phyloP scores from a whole-genome alignment of 2,113 vertebrate genomes.

The Neodon shergylaensis region DNA sequence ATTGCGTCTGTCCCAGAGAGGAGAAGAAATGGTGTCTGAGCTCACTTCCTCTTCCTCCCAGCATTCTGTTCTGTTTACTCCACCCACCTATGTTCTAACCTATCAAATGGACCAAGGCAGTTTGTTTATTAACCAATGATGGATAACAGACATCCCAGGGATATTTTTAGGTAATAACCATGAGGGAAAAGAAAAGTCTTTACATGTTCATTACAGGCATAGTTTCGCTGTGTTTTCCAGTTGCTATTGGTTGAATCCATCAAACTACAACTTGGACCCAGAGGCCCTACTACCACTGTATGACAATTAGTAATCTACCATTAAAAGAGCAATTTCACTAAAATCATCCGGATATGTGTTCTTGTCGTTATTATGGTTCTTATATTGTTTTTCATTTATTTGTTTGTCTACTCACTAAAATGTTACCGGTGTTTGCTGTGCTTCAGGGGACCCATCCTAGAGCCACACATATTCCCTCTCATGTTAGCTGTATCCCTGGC shows the following conservation, averaged over 20 bases:
- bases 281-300: neutral
- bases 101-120: too few relatives aligned
- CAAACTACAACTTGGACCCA: neutral
- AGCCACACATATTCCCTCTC: neutral
- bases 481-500: neutral
- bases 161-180: neutral
- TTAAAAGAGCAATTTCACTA: neutral
- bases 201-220: neutral
- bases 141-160: neutral
- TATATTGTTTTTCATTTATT: neutral
- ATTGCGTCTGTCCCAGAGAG: too few relatives aligned
- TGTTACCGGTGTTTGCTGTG: neutral
- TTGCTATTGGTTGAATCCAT: neutral
- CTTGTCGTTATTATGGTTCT: neutral
- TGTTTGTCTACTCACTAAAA: neutral
- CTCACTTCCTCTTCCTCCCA: too few relatives aligned
- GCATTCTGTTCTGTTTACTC: too few relatives aligned
- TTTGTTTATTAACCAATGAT: too few relatives aligned
- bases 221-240: neutral
- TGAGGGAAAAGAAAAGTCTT: neutral
- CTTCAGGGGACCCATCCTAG: too few relatives aligned
- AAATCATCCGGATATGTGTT: neutral
- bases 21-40: too few relatives aligned
- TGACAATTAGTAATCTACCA: constrained; percentile 62
- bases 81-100: too few relatives aligned